Evolutionary conservation across 2,888 invertebrate species (phyloP).

Genomic region (Cheilosia grossa): DNA sequence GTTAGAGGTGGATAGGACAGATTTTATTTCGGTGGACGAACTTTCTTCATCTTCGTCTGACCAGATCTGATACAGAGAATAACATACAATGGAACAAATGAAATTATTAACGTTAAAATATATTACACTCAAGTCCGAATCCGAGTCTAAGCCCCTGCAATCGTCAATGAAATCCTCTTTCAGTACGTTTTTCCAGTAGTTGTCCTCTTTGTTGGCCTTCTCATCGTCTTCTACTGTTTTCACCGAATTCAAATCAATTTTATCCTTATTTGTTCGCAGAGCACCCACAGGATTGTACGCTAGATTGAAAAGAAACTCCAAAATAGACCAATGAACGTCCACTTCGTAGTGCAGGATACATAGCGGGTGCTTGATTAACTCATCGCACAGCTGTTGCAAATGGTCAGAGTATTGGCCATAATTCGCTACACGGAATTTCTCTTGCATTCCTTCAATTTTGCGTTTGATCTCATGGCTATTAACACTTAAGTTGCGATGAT

Average conservation of each 20-base stretch:
- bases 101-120: not conserved
- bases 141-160: conserved; percentile 56
- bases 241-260: conserved; percentile 75
- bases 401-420: conserved; percentile 83
- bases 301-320: conserved; percentile 83
- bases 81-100: not conserved
- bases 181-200: conserved; percentile 75
- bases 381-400: conserved; percentile 81
- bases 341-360: conserved; percentile 80
- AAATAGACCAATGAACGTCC: conserved; percentile 84
- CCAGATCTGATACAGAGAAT: conserved; percentile 78
- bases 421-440: conserved; percentile 84
- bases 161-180: conserved; percentile 77
- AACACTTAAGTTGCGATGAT: conserved; percentile 83
- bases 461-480: conserved; percentile 83
- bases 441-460: conserved; percentile 82
- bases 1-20: conserved; percentile 5
- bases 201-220: conserved; percentile 46
- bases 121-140: conserved; percentile 79
- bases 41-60: conserved; percentile 78
- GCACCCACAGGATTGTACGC: conserved; percentile 81
- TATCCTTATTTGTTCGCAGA: conserved; percentile 77
- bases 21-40: conserved; percentile 49
- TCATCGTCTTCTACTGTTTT: conserved; percentile 17
- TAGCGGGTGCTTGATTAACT: conserved; percentile 78